A percentile compares a stretch with the other conserved stretches of the same genome.
Conservation (phyloP, 2,797 vertebrate species). For the Dendrocincla tyrannina region DNA sequence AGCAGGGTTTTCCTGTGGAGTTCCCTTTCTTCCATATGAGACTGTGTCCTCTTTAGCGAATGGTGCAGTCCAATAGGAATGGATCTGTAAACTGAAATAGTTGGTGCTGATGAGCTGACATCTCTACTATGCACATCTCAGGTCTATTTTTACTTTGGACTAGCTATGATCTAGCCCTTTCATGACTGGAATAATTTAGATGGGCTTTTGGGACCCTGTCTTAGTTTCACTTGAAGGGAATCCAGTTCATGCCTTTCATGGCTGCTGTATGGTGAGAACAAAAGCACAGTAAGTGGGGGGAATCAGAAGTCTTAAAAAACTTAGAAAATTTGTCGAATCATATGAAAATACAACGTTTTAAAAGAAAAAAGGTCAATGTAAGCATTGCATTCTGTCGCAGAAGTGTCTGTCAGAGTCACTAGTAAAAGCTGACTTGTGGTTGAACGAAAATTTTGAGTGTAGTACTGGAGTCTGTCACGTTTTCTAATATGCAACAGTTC, state of each 20-base stretch:
- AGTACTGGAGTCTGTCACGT: neutral
- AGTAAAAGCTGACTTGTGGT: neutral
- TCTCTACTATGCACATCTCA: accelerated
- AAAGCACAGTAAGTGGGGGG: neutral
- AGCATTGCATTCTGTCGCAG: neutral
- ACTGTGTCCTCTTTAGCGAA: neutral
- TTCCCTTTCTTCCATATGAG: neutral
- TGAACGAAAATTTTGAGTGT: neutral
- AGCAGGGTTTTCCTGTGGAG: neutral
- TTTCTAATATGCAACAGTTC: neutral
- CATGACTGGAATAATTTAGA: neutral
- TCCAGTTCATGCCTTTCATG: neutral
- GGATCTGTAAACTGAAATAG: neutral
- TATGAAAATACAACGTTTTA: neutral
- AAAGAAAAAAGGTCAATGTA: neutral
- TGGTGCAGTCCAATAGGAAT: neutral
- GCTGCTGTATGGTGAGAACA: neutral
- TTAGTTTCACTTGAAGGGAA: neutral
- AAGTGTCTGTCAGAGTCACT: neutral
- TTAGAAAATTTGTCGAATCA: neutral
- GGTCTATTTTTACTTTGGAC: slow-evolving; percentile 2
- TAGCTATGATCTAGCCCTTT: neutral
- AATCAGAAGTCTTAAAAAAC: neutral
- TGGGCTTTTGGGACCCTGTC: neutral
- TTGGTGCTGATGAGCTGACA: neutral